phyloP scores from a whole-genome alignment of 1,140 invertebrate genomes.

The Pemphigus obesinymphae region DNA sequence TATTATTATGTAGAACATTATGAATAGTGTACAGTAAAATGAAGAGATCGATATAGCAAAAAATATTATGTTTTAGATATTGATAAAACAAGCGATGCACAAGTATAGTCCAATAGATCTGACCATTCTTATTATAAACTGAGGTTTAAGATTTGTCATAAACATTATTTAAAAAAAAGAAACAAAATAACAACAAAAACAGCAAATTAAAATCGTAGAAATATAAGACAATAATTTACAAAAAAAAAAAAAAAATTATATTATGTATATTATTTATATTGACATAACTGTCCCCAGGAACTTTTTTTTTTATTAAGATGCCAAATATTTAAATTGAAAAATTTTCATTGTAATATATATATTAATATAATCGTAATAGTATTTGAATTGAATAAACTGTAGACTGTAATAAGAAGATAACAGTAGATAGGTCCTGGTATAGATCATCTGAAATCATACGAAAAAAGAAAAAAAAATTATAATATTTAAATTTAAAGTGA shows the following conservation, averaged over 20 bases:
- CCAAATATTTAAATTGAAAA: conserved; percentile 8
- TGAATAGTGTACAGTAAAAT: conserved; percentile 19
- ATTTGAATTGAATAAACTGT: conserved; percentile 8
- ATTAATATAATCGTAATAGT: not conserved
- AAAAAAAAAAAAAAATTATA: conserved; percentile 28
- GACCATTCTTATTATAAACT: not conserved
- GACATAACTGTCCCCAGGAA: conserved; percentile 37
- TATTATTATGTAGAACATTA: not conserved
- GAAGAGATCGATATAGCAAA: conserved; percentile 34
- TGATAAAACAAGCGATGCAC: conserved; percentile 22
- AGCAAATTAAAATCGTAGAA: conserved; percentile 14
- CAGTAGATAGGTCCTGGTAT: conserved; percentile 28
- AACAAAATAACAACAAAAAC: conserved; percentile 16
- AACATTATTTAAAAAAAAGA: not conserved
- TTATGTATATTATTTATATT: conserved; percentile 30
- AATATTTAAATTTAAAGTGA: not conserved
- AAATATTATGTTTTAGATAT: conserved; percentile 28
- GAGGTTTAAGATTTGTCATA: conserved; percentile 16
- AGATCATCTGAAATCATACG: conserved; percentile 23
- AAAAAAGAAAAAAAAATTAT: not conserved
- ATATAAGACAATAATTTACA: conserved; percentile 32
- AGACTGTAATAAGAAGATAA: conserved; percentile 1
- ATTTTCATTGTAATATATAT: not conserved
- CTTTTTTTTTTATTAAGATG: conserved; percentile 6
- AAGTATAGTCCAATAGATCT: not conserved